Conservation (phyloP, 2,797 vertebrate species). For the Cyprinella venusta region DNA sequence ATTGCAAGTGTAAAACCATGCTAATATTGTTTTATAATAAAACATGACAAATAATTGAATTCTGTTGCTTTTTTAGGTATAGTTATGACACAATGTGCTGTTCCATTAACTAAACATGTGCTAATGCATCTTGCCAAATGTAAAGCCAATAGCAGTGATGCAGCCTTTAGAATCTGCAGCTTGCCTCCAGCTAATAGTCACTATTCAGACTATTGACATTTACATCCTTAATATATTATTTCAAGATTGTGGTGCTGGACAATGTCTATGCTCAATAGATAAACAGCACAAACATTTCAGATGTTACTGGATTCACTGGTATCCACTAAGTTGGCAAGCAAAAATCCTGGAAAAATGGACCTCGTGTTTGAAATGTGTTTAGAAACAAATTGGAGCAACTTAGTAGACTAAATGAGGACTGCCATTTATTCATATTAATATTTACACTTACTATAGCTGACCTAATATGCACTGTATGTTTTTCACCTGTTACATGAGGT, state of each 20-base stretch:
- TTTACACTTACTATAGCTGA: background rate
- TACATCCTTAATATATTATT: background rate
- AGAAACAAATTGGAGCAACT: no score
- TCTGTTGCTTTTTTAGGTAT: background rate
- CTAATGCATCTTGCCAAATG: background rate
- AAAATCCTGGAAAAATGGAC: background rate
- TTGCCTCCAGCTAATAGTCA: background rate
- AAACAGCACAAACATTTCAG: background rate
- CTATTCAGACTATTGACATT: background rate
- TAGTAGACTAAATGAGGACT: background rate
- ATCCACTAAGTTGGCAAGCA: constrained; percentile 9
- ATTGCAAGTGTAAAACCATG: constrained; percentile 33
- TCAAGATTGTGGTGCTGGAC: background rate
- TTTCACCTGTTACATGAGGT: background rate
- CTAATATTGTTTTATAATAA: constrained; percentile 53
- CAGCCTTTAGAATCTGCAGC: background rate
- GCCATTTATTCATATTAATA: constrained; percentile 9
- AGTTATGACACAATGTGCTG: background rate
- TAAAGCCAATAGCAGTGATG: background rate
- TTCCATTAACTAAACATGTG: background rate
- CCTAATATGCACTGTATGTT: background rate
- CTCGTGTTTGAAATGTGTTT: background rate
- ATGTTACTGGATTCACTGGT: background rate
- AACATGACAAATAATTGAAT: constrained; percentile 15
- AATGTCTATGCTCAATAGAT: background rate